Evolutionary conservation across 2,797 vertebrate genomes (phyloP), one percentile per base, ranked within the genome.

Genomic region (Arremon aurantiirostris): DNA sequence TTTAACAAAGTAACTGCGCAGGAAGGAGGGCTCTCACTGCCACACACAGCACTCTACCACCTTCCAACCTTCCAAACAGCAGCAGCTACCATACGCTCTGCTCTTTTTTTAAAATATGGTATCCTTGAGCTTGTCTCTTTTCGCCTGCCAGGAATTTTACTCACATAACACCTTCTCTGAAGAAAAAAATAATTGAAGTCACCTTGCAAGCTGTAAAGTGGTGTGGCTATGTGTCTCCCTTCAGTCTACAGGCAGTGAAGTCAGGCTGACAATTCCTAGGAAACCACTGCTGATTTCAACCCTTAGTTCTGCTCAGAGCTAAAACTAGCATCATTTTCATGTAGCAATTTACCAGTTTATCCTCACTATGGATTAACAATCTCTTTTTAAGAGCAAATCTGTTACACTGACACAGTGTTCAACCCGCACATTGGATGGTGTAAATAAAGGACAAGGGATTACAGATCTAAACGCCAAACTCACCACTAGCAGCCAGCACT

Each of bases 391-490:
- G 56, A 93, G 41, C 44, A 49, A 26, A 76, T 80, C 80, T 82
- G 22, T 49, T 89, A 72, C 21, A 66, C 39, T 61, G 70, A 70
- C 7, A 57, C 7, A 57, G 47, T 82, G 92, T 92, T 69, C 78
- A 60, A 80, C 52, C 56, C 76, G n/a, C 12, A 37, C 30, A 23
- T n/a, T 91, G 89, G 47, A 44, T 63, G 42, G 11, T 49, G 68
- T 84, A 93, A 91, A 93, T 66, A 89, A 86, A 86, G 72, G 55
- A 82, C 27, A 47, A 30, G 19, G 28, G 69, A 78, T 94, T 96
- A 82, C n/a, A 83, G 49, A 78, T 35, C 82, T 87, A 93, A 94
- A 75, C 53, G 30, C 46, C 35, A 90, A 91, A 65, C 59, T 82
- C 82, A 59, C 65, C 80, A 72, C 72, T 44, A 93, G 69, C 77